These are phyloP conservation scores for Mus minutoides DNA, from an alignment of 2,797 vertebrate genomes.

Conservation along the genomic window DNA sequence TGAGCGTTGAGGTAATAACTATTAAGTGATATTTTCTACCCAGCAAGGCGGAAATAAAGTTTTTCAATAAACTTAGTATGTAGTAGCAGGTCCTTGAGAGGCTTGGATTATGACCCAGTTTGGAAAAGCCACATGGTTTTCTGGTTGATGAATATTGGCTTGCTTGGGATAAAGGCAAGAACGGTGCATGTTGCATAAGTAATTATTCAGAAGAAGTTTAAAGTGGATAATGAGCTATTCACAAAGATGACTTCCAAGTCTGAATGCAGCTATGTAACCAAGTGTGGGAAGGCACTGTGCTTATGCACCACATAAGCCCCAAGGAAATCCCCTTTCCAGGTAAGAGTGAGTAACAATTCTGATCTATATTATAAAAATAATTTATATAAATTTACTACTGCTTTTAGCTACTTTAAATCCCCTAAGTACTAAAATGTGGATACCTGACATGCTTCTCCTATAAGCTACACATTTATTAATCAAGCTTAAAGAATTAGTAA, in stretches of 20 bases:
- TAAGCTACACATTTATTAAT: neutral
- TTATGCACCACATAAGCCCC: neutral
- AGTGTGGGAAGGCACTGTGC: neutral
- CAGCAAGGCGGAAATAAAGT: neutral
- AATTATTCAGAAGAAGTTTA: neutral
- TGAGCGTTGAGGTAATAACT: neutral
- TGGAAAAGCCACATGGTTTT: neutral
- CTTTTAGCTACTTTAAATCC: neutral
- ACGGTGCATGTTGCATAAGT: neutral
- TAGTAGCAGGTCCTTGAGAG: neutral
- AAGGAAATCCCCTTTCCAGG: neutral
- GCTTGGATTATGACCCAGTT: neutral
- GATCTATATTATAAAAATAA: neutral
- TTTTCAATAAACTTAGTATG: neutral
- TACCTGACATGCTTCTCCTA: neutral
- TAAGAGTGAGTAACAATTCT: neutral
- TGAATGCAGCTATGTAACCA: neutral
- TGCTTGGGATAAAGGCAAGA: neutral
- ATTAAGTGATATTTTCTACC: neutral
- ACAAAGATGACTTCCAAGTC: neutral
- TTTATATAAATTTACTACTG: neutral
- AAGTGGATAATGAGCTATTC: neutral
- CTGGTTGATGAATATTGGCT: neutral
- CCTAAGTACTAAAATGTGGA: neutral
- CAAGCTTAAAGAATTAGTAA: neutral